Evolutionary conservation across 2,797 vertebrate species (phyloP).

Genomic region (Muscicapa comitata): DNA sequence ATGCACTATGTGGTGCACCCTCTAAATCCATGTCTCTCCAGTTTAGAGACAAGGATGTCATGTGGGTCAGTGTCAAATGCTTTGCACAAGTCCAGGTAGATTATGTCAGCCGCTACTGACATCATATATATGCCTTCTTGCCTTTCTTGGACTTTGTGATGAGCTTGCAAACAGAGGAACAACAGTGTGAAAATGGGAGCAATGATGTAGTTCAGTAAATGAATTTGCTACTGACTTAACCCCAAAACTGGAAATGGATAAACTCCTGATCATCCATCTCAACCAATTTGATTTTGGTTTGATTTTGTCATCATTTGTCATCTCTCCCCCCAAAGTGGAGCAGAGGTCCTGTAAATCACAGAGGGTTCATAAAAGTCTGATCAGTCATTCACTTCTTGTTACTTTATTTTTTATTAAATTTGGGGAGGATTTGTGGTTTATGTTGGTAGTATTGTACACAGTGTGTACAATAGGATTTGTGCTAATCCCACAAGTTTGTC

Average conservation of each 20-base stretch:
- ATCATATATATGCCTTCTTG: not conserved
- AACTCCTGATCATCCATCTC: not conserved
- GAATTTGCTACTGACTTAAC: not conserved
- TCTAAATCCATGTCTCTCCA: not conserved
- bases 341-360: not conserved
- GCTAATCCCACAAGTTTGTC: not conserved
- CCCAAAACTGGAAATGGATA: not conserved
- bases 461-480: not conserved
- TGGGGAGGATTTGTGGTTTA: not conserved
- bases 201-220: not conserved
- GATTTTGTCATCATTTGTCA: not conserved
- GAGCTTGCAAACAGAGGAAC: not conserved
- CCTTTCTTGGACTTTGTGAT: not conserved
- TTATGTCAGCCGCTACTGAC: not conserved
- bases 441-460: not conserved
- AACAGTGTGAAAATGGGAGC: not conserved
- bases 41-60: not conserved
- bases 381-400: not conserved
- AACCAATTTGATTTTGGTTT: not conserved
- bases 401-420: not conserved
- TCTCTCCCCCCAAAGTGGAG: not conserved
- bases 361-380: not conserved
- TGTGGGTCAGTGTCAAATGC: not conserved
- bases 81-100: not conserved
- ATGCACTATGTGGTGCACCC: not conserved